Evolutionary conservation across 1,140 invertebrate species (phyloP), one percentile per base, ranked within the genome.

Genomic region (Lerema accius): DNA sequence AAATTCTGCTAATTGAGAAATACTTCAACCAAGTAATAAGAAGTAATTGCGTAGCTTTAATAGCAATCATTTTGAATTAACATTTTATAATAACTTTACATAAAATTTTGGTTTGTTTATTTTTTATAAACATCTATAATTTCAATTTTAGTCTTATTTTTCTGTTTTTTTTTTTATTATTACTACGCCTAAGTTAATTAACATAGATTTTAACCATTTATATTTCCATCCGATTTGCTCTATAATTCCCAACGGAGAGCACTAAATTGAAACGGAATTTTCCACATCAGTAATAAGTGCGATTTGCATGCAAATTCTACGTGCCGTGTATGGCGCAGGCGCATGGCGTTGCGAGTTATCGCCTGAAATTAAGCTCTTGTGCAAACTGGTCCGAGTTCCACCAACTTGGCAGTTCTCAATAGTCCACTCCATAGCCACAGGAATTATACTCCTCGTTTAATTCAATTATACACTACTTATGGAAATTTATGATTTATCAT

Each of bases 291-390:
- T 42, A 58, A 46, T 58, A 46, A 58, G 55, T 46, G 42, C 28
- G 42, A 58, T 58, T 58, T 58, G 42, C 45, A 58, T 58, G 55
- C 55, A 58, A 58, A 58, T 58, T 15, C 26, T 23, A 46, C 46
- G 26, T 10, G 42, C 55, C 55, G 42, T 15, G 55, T 46, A n/a
- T n/a, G n/a, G n/a, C n/a, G n/a, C n/a, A n/a, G n/a, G n/a, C n/a
- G n/a, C n/a, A 46, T 58, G 42, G 15, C 55, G 15, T 32, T 9
- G 45, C 55, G 42, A 58, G 26, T 58, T 46, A 58, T 58, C 45
- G 39, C 42, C 35, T 14, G 15, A 58, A 46, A 58, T 58, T 58
- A 58, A 58, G 55, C 55, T 35, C 42, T 58, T 58, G 26, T 58
- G 15, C 15, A 14, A 58, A 56, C 40, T 45, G 40, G 53, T 45